Evolutionary conservation across 2,797 vertebrate species (phyloP).

Genomic region (Sebastes diploproa): DNA sequence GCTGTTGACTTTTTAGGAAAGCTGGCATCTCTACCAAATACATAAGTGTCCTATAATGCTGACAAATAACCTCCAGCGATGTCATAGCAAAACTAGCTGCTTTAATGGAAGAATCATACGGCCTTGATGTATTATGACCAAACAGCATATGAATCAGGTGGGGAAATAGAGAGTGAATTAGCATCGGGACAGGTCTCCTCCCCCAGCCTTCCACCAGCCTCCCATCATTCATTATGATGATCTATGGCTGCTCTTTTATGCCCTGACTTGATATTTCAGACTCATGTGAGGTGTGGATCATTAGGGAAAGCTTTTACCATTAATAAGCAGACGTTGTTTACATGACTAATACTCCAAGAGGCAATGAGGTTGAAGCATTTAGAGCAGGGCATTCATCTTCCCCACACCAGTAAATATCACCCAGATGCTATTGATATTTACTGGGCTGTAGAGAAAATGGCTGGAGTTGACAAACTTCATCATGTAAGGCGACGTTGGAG

Average conservation of each 20-base stretch:
- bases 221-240: conserved; percentile 80
- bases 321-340: conserved; percentile 81
- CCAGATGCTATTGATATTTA: conserved; percentile 71
- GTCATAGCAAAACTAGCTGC: conserved; percentile 49
- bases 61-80: conserved; percentile 56
- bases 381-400: conserved; percentile 74
- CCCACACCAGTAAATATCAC: conserved; percentile 76
- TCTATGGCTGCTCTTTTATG: conserved; percentile 77
- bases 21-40: conserved; percentile 27
- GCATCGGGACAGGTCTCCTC: conserved; percentile 67
- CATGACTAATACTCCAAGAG: conserved; percentile 76
- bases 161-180: conserved; percentile 75
- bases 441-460: conserved; percentile 43
- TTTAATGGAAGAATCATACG: conserved; percentile 72
- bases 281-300: conserved; percentile 79
- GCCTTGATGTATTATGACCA: conserved; percentile 73
- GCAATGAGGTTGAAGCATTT: conserved; percentile 79
- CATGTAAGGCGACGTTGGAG: conserved; percentile 5
- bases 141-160: conserved; percentile 74
- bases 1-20: conserved; percentile 46
- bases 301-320: conserved; percentile 83
- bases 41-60: conserved; percentile 51
- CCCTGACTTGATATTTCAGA: conserved; percentile 81
- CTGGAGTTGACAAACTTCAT: conserved; percentile 36
- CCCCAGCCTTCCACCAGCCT: conserved; percentile 61